Conservation (phyloP, 2,113 vertebrate species). For the Lonchura striata region DNA sequence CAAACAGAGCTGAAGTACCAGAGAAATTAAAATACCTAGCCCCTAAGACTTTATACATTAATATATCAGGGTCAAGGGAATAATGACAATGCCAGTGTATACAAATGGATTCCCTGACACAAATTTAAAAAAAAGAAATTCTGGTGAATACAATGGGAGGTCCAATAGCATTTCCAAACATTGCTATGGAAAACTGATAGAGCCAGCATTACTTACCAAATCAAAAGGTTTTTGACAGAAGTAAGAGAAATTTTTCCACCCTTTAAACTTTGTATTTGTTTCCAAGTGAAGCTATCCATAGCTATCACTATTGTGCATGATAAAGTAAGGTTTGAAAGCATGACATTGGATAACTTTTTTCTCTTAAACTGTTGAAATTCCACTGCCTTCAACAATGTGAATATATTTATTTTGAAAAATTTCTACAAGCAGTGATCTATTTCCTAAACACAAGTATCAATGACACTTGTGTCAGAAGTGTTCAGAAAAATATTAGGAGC, state of each 20-base stretch:
- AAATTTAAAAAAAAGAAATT: neutral
- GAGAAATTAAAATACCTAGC: neutral
- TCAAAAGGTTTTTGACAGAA: neutral
- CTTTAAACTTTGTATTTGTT: neutral
- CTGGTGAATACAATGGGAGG: neutral
- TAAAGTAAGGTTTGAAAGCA: neutral
- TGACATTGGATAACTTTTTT: neutral
- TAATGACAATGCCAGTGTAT: neutral
- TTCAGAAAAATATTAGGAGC: neutral
- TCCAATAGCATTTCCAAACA: neutral
- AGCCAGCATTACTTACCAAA: neutral
- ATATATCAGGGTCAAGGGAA: neutral
- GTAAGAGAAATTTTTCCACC: neutral
- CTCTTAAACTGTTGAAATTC: neutral
- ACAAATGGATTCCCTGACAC: neutral
- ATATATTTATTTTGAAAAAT: neutral
- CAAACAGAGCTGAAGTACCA: neutral
- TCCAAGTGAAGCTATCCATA: neutral
- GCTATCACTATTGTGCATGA: neutral
- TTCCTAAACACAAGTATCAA: accelerated
- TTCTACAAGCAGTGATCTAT: neutral
- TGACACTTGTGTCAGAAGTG: neutral
- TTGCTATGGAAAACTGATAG: neutral
- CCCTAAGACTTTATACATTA: neutral
- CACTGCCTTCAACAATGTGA: neutral